These are phyloP conservation scores for Suricata suricatta DNA, from an alignment of 2,113 vertebrate species.

Conservation along the genomic window DNA sequence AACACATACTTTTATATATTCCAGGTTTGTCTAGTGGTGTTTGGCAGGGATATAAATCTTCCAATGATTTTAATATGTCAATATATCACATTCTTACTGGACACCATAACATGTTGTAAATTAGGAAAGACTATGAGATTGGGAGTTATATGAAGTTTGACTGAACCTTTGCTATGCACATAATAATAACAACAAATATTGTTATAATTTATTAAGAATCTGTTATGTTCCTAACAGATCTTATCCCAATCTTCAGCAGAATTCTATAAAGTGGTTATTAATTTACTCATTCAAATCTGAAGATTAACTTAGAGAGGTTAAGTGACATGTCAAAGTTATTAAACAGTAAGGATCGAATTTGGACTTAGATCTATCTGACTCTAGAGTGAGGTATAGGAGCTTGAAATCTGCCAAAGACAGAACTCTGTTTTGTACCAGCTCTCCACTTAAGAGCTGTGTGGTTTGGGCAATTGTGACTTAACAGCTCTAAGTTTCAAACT, in stretches of 20 bases:
- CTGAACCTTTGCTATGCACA: background rate
- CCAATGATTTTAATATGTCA: background rate
- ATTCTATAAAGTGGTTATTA: background rate
- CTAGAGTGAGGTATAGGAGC: background rate
- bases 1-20: background rate
- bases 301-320: background rate
- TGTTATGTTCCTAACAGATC: background rate
- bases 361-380: background rate
- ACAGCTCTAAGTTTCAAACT: background rate
- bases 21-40: background rate
- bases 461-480: background rate
- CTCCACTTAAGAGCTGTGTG: background rate
- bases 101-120: background rate
- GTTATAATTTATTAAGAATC: background rate
- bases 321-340: background rate
- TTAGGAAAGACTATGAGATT: background rate
- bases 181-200: background rate
- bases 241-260: background rate
- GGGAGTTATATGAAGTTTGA: background rate
- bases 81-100: background rate
- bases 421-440: background rate
- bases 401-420: background rate
- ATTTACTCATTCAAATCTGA: slow-evolving; percentile 15
- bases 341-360: background rate
- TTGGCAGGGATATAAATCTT: background rate